Base-by-base conservation (phyloP, 2,888 invertebrate species). In the Tetanocera ferruginea region DNA sequence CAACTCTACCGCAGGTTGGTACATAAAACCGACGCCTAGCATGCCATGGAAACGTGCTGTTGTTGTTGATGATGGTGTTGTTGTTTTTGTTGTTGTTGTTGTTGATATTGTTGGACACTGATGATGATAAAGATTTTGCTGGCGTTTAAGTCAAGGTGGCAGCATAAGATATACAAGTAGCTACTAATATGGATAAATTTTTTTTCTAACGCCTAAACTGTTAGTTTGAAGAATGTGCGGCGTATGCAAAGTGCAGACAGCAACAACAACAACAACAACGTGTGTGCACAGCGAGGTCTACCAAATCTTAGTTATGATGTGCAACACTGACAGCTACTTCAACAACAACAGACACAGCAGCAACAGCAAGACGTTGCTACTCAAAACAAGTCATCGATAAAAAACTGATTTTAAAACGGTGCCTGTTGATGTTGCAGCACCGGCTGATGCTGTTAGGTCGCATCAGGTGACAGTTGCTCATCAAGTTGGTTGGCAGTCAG, bases 141-240 rank as follows among this genome's bases (percentile, higher is more conserved):
- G 14, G 43, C 11, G 43, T 43, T 43, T 43, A 43, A 43, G 43
- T 14, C 11, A 43, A 43, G 43, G 43, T 43, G 43, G 11, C 43
- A 43, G 43, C 43, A 43, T 43, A 6, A 11, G 2, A 11, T 14
- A 11, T 43, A 11, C 43, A 43, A 43, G 43, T 43, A 43, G 43
- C 43, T 43, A 43, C 43, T 43, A 43, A 43, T 43, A 43, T 43
- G 14, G 43, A 43, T 43, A 6, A 43, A 11, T 43, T 43, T 43
- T 43, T 11, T 43, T 37, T 77, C 67, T 60, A 67, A 76, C 79
- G 76, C 76, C 77, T 81, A 80, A 82, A 82, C 86, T 80, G 84
- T 82, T 76, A 80, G 76, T 84, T 83, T 84, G 82, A 85, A 79
- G 80, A 81, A 84, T 79, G 77, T 76, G 11, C 64, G 71, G 5